Percentiles rank a stretch among this genome's conserved stretches.
These are phyloP conservation scores for Melanotaenia parkinsoni DNA, from an alignment of 2,797 vertebrate species.

Conservation along the genomic window DNA sequence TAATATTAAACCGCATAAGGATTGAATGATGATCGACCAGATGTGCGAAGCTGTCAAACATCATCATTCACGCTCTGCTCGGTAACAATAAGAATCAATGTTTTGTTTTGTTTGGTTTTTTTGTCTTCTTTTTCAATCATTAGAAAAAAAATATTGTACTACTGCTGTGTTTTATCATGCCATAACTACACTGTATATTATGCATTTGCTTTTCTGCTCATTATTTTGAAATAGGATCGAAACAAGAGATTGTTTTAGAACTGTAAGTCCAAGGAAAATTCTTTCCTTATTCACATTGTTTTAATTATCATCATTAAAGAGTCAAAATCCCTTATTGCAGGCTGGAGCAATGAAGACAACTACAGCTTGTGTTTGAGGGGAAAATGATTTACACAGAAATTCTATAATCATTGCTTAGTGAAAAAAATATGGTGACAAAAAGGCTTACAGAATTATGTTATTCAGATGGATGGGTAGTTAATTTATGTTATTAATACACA, in stretches of 20 bases:
- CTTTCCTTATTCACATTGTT: slow-evolving; percentile 26
- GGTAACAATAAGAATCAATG: neutral
- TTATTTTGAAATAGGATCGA: slow-evolving; percentile 65
- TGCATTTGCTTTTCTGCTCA: slow-evolving; percentile 68
- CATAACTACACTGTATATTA: slow-evolving; percentile 72
- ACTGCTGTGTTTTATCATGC: slow-evolving; percentile 64
- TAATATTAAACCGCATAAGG: slow-evolving; percentile 27
- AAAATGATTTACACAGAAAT: slow-evolving; percentile 56
- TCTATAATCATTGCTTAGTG: slow-evolving; percentile 62
- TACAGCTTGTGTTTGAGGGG: slow-evolving; percentile 39
- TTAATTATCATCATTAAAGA: slow-evolving; percentile 60
- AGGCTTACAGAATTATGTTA: slow-evolving; percentile 37
- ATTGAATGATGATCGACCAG: neutral
- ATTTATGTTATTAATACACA: slow-evolving; percentile 44
- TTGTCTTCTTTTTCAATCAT: neutral
- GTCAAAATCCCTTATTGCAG: slow-evolving; percentile 52
- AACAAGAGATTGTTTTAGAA: slow-evolving; percentile 41
- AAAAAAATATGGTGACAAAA: slow-evolving; percentile 36
- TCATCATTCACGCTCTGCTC: slow-evolving; percentile 14
- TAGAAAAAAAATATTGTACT: slow-evolving; percentile 4
- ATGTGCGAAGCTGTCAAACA: slow-evolving; percentile 30
- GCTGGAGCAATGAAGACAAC: slow-evolving; percentile 53
- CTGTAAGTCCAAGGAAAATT: slow-evolving; percentile 24
- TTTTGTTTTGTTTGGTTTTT: neutral
- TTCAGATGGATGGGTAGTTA: neutral